These are phyloP conservation scores for Euthynnus affinis DNA, from an alignment of 2,797 vertebrate genomes.

Conservation along the genomic window DNA sequence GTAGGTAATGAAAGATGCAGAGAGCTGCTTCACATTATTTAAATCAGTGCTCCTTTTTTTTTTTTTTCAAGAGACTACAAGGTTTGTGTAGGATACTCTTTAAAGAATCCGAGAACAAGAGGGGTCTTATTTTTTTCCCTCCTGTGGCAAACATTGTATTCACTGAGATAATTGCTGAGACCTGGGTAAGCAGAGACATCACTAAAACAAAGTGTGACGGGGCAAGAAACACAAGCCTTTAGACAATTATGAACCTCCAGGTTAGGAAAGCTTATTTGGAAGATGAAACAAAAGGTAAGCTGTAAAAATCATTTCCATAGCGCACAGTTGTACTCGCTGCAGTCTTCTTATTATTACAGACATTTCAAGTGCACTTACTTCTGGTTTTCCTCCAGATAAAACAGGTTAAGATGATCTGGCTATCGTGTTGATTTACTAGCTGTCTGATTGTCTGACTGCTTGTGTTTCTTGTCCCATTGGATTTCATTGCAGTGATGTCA, in stretches of 20 bases:
- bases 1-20: conserved; percentile 6
- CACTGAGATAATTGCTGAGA: background rate
- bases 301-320: background rate
- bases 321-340: too few relatives aligned
- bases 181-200: background rate
- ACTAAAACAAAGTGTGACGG: background rate
- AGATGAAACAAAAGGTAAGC: background rate
- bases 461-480: too few relatives aligned
- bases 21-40: conserved; percentile 28
- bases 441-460: too few relatives aligned
- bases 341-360: too few relatives aligned
- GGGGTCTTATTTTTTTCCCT: background rate
- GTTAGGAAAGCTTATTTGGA: background rate
- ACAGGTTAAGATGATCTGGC: too few relatives aligned
- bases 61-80: background rate
- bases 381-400: background rate
- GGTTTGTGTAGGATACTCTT: background rate
- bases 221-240: conserved; percentile 1
- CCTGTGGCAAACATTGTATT: background rate
- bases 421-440: background rate
- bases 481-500: too few relatives aligned
- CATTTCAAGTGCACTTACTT: too few relatives aligned
- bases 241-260: conserved; percentile 1
- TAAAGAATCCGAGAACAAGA: background rate
- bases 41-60: background rate